phyloP scores from a whole-genome alignment of 2,113 vertebrate genomes.

The Silurus glanis region DNA sequence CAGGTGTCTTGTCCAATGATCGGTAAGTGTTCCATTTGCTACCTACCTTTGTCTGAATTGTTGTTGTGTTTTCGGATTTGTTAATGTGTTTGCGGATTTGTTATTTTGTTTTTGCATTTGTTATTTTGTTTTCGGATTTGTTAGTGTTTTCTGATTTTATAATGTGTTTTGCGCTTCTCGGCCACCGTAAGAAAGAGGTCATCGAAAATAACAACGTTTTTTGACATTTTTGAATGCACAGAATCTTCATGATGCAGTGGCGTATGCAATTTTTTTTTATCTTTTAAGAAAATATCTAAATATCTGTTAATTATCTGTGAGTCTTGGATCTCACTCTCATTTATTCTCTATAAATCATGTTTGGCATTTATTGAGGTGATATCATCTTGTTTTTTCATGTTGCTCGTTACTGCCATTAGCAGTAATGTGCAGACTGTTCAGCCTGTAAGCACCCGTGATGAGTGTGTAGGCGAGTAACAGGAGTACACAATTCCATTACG shows the following conservation, averaged over 20 bases:
- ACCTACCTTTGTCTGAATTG: too few species aligned
- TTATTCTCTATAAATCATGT: constrained; percentile 17
- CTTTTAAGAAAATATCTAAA: background rate
- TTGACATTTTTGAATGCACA: constrained; percentile 8
- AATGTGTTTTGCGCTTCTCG: too few species aligned
- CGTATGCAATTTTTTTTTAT: background rate
- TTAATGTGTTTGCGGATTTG: too few species aligned
- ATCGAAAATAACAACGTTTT: constrained; percentile 13
- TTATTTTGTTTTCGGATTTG: too few species aligned
- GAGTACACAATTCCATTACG: constrained; percentile 12
- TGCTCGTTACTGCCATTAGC: constrained; percentile 25
- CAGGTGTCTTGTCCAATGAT: too few species aligned
- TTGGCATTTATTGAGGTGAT: constrained; percentile 39
- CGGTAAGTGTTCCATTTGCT: too few species aligned
- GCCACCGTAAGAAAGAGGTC: too few species aligned
- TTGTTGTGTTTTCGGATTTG: too few species aligned
- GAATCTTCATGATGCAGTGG: background rate
- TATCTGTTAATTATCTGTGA: constrained; percentile 9
- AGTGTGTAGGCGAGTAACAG: background rate
- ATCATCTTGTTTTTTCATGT: constrained; percentile 28
- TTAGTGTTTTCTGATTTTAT: too few species aligned
- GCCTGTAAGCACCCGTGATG: background rate
- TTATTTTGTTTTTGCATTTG: too few species aligned
- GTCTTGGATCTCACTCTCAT: background rate
- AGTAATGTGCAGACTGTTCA: constrained; percentile 23